A percentile compares a stretch with the other conserved stretches of the same genome.
These are phyloP conservation scores for Callaeas wilsoni DNA, from an alignment of 2,113 vertebrate genomes.

Conservation along the genomic window DNA sequence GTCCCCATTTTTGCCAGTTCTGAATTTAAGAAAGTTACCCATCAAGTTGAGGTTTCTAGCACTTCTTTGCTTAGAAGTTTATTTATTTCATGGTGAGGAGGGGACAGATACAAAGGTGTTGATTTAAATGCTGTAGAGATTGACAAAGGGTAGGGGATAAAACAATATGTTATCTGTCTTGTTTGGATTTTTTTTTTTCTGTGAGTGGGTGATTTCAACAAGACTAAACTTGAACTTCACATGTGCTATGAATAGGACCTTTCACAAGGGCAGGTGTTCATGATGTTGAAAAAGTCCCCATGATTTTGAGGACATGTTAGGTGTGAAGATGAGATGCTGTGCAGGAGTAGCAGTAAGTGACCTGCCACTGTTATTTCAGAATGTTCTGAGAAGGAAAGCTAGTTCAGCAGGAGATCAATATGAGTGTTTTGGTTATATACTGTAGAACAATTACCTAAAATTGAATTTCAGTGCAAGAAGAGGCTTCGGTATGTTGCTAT, in stretches of 20 bases:
- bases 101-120: neutral
- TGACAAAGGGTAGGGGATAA: neutral
- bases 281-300: neutral
- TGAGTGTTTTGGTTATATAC: neutral
- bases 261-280: neutral
- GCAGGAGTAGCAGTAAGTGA: neutral
- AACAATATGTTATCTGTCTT: neutral
- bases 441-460: neutral
- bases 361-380: neutral
- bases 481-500: neutral
- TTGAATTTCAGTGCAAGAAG: constrained; percentile 3
- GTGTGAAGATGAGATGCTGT: neutral
- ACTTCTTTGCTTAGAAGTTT: neutral
- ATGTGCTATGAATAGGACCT: neutral
- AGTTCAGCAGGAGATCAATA: neutral
- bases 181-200: neutral
- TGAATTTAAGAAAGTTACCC: neutral
- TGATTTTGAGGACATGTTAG: neutral
- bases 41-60: neutral
- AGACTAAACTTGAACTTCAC: neutral
- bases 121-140: neutral
- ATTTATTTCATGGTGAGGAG: neutral
- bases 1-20: neutral
- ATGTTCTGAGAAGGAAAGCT: neutral
- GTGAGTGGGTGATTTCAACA: neutral